phyloP scores from a whole-genome alignment of 1,140 invertebrate genomes.

The Tetramorium parvispinum region DNA sequence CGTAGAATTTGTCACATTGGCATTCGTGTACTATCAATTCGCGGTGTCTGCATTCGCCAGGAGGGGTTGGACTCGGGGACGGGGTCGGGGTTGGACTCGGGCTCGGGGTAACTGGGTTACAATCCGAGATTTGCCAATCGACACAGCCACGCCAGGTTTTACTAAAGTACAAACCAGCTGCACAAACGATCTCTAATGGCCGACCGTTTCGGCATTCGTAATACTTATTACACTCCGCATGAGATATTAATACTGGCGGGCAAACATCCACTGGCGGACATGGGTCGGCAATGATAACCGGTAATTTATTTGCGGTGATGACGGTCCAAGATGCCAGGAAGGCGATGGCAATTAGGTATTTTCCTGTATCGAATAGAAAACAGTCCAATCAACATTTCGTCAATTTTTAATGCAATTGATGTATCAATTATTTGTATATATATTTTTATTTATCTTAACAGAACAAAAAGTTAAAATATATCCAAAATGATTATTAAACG shows the following conservation, averaged over 20 bases:
- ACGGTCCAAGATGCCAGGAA: slow-evolving; percentile 18
- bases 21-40: not conserved
- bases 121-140: not conserved
- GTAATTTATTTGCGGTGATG: not conserved
- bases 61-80: not conserved
- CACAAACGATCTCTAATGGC: not conserved
- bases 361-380: slow-evolving; percentile 16
- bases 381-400: not conserved
- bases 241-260: not conserved
- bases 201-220: not conserved
- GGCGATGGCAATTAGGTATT: slow-evolving; percentile 26
- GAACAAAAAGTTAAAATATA: not conserved
- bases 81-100: not conserved
- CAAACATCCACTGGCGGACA: not conserved
- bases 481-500: not conserved
- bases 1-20: not conserved
- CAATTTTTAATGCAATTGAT: not conserved
- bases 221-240: not conserved
- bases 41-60: not conserved
- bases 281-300: not conserved
- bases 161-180: not conserved
- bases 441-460: not conserved
- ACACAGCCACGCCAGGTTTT: not conserved
- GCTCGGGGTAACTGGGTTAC: not conserved
- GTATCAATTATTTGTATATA: not conserved